Evolutionary conservation across 2,113 vertebrate genomes (phyloP), one percentile per base, ranked within the genome.

Genomic region (Caranx melampygus): DNA sequence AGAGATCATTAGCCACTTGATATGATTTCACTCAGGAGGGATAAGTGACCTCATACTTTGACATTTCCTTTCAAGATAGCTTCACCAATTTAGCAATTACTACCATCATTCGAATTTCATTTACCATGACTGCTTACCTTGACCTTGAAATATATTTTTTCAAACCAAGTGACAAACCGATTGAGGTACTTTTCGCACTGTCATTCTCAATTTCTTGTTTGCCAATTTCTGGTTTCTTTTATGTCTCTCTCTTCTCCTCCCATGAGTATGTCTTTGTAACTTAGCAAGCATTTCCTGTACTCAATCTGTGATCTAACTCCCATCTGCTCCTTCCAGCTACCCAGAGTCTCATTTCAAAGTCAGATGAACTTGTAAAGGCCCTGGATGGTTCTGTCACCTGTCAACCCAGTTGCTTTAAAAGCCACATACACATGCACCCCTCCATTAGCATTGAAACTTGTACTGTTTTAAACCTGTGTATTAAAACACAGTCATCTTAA

Each of bases 71-170:
- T 87, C 63, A 52, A 63, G 79, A 66, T 54, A 87, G 74, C 60
- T 57, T 62, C 75, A 67, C 59, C 84, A 83, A 84, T 92, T 87
- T 83, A 67, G 79, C 75, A 81, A 86, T 91, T 86, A 88, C 72
- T 20, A 20, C 80, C 16, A 57, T 78, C 82, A 82, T 92, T 91
- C 87, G 66, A 72, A 63, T 85, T 90, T 85, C 72, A 90, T 90
- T 89, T 88, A 79, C 68, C 73, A 40, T 75, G 73, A 58, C 86
- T 55, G 45, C 86, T 90, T 79, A 84, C 87, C 71, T 57, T 87
- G 88, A 90, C 92, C 89, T 90, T 89, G 83, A 87, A 88, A 79
- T 10, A 20, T 42, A 66, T 59, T 84, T 72, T 81, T 78, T 72
- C 11, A 72, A 55, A 82, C 12, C 31, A 54, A 54, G 61, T 67